Conservation (phyloP, 2,113 vertebrate genomes). For the Kryptolebias marmoratus region DNA sequence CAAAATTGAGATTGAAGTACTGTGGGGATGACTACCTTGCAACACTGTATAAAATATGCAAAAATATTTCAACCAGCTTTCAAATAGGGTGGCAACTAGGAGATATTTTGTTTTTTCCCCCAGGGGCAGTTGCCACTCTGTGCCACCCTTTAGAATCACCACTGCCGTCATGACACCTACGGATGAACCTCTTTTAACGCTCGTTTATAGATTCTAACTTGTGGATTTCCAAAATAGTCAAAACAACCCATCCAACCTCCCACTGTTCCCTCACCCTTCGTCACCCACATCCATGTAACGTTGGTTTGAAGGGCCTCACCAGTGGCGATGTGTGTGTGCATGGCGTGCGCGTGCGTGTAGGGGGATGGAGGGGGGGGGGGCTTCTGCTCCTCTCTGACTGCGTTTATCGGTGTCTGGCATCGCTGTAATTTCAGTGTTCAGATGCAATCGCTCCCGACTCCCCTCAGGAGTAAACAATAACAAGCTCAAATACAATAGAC, state of each 20-base stretch:
- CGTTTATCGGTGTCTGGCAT: constrained; percentile 78
- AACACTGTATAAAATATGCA: too few species aligned
- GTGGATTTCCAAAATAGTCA: constrained; percentile 2
- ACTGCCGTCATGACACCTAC: too few species aligned
- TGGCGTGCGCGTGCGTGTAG: neutral
- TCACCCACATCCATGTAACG: constrained; percentile 24
- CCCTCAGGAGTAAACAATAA: constrained; percentile 83
- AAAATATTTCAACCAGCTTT: too few species aligned
- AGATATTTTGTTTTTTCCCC: too few species aligned
- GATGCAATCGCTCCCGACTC: constrained; percentile 78
- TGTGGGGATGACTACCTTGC: too few species aligned
- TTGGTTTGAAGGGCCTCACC: constrained; percentile 16
- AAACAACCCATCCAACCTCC: too few species aligned
- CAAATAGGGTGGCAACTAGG: too few species aligned
- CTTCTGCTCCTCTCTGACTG: constrained; percentile 59
- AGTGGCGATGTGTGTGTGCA: neutral
- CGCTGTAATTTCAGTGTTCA: constrained; percentile 84
- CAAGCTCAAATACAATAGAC: constrained; percentile 80
- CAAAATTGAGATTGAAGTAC: too few species aligned
- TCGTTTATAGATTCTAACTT: neutral
- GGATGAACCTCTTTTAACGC: neutral
- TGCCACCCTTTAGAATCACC: too few species aligned
- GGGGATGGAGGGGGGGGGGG: neutral
- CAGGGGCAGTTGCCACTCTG: too few species aligned
- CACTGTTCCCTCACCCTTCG: neutral